phyloP scores from a whole-genome alignment of 1,140 invertebrate genomes.

The Sesamia nonagrioides region DNA sequence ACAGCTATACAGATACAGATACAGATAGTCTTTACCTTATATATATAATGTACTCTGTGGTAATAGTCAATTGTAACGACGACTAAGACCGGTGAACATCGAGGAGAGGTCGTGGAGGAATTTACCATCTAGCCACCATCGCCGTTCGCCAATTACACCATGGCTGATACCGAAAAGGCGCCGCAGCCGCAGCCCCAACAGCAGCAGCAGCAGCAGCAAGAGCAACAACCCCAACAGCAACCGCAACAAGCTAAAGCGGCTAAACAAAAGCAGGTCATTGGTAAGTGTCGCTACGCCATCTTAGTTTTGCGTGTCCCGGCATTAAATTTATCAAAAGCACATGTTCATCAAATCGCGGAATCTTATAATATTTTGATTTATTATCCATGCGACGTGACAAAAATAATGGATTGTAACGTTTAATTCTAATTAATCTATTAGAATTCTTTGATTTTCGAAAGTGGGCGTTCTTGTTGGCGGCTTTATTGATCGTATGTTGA shows the following conservation, averaged over 20 bases:
- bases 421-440: background rate
- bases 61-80: conserved; percentile 62
- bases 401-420: background rate
- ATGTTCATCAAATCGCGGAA: conserved; percentile 66
- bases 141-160: conserved; percentile 88
- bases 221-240: conserved; percentile 74
- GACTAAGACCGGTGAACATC: conserved; percentile 82
- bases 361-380: conserved; percentile 44
- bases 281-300: conserved; percentile 84
- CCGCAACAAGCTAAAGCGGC: conserved; percentile 81
- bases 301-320: conserved; percentile 78
- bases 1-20: too few relatives aligned
- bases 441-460: background rate
- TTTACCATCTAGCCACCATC: conserved; percentile 88
- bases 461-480: conserved; percentile 39
- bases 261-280: conserved; percentile 87
- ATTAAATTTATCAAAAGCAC: conserved; percentile 75
- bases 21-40: too few relatives aligned
- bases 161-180: conserved; percentile 88
- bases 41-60: too few relatives aligned
- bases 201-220: conserved; percentile 75
- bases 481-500: conserved; percentile 73
- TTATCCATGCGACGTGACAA: background rate
- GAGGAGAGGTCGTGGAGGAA: conserved; percentile 87
- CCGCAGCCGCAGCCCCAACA: conserved; percentile 85